Evolutionary conservation across 30 jellyfish, hydroid and myxozoan species (phyloP), one percentile per base, ranked within the genome.

Genomic region (Rhopilema esculentum): DNA sequence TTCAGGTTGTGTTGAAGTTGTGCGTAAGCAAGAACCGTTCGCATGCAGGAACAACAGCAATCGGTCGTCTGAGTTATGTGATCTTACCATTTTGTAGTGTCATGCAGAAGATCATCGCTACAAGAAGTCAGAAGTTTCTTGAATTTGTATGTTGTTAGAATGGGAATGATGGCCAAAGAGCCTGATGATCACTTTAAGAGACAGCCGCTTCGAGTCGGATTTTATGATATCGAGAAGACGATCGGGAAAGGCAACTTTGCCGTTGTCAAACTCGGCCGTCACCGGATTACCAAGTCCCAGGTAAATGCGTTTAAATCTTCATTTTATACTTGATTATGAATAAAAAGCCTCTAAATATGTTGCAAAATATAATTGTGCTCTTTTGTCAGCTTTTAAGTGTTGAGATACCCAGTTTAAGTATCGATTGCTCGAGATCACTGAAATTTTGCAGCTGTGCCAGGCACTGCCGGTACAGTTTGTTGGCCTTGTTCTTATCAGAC

Each of bases 161-260:
- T 84, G 93, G 93, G 88, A 75, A 72, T 84, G 87, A 85, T 85
- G 94, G 83, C 88, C 53, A 29, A 48, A 69, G 94, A 85, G 77
- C 77, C 72, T 76, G 88, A 76, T 32, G 94, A 90, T 48, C 95
- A 93, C 75, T 88, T 64, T 78, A 90, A 82, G 64, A 69, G 77
- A 69, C 98, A 93, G 89, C 96, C 98, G 48, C 90, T 88, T 32
- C 97, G 98, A 49, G 96, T 93, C 20, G 99, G 99, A 66, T 87
- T 89, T 82, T 95, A 95, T 73, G 97, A 91, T 49, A 85, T 95
- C 49, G 99, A 89, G 79, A 83, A 90, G 69, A 95, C 99, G 49
- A 95, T 95, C 52, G 99, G 99, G 28, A 95, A 95, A 69, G 99
- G 99, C 63, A 95, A 95, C 81, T 95, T 95, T 87, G 99, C 99